A percentile compares a stretch with the other conserved stretches of the same genome.
These are phyloP conservation scores for Fragum fragum DNA, from an alignment of 2,888 invertebrate genomes.

Conservation along the genomic window DNA sequence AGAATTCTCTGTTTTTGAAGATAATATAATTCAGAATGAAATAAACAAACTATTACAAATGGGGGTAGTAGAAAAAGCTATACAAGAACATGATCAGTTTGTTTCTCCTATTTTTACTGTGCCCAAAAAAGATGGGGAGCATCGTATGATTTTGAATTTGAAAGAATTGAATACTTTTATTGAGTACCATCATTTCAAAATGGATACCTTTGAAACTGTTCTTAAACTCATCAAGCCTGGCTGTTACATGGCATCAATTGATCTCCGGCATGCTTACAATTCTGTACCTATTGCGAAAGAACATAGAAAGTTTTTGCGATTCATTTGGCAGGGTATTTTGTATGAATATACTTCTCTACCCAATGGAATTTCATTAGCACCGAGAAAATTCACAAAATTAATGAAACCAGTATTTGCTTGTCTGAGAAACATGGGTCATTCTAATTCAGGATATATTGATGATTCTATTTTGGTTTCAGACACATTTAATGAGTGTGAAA, in stretches of 20 bases:
- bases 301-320: slow-evolving; percentile 13
- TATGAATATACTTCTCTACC: neutral
- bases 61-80: too few relatives aligned
- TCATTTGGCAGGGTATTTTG: slow-evolving; percentile 29
- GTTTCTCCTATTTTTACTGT: neutral
- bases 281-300: slow-evolving; percentile 4
- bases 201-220: too few relatives aligned
- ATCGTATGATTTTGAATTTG: neutral
- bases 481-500: neutral
- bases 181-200: too few relatives aligned
- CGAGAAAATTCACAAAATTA: neutral
- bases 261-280: slow-evolving; percentile 7
- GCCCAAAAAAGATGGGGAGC: slow-evolving; percentile 9
- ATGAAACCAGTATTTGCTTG: neutral
- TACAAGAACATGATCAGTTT: too few relatives aligned
- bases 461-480: neutral
- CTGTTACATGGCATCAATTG: slow-evolving; percentile 16
- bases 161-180: too few relatives aligned
- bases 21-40: too few relatives aligned
- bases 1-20: neutral
- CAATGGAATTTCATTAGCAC: neutral
- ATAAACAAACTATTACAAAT: neutral
- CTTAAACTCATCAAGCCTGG: too few relatives aligned
- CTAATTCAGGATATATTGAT: neutral
- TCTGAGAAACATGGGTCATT: neutral